These are phyloP conservation scores for Ia io DNA, from an alignment of 2,113 vertebrate species.

Conservation along the genomic window DNA sequence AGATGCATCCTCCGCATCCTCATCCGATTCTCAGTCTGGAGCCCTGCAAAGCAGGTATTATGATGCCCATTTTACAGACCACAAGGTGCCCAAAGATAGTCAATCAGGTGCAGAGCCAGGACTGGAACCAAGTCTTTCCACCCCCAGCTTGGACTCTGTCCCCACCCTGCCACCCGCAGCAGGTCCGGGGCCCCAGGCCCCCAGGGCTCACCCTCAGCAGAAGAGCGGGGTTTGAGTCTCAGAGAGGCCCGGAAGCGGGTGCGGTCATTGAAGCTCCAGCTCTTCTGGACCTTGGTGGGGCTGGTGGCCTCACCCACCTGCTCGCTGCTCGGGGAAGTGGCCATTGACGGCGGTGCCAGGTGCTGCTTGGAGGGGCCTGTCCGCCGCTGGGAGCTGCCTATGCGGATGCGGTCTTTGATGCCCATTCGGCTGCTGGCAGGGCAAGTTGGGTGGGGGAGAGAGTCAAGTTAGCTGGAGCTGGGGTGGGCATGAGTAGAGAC, in stretches of 20 bases:
- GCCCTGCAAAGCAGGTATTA: neutral
- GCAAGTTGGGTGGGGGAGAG: neutral
- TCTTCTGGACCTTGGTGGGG: conserved; percentile 96
- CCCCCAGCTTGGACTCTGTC: neutral
- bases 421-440: conserved; percentile 90
- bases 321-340: conserved; percentile 88
- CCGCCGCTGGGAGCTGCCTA: conserved; percentile 89
- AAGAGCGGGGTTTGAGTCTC: conserved; percentile 88
- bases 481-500: neutral
- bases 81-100: neutral
- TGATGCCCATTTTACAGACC: neutral
- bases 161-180: no score
- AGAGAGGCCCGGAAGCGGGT: conserved; percentile 95
- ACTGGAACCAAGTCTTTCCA: neutral
- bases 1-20: neutral
- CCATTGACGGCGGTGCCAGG: conserved; percentile 82
- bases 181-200: neutral
- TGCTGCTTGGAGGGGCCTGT: conserved; percentile 83
- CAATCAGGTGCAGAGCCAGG: neutral
- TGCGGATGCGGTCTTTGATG: conserved; percentile 94
- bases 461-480: neutral
- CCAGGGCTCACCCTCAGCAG: conserved; percentile 85
- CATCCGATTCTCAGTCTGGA: neutral
- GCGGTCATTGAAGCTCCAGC: conserved; percentile 99
- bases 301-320: conserved; percentile 88